Evolutionary conservation across 2,888 invertebrate genomes (phyloP), one percentile per base, ranked within the genome.

Genomic region (Cephus pygmeus): DNA sequence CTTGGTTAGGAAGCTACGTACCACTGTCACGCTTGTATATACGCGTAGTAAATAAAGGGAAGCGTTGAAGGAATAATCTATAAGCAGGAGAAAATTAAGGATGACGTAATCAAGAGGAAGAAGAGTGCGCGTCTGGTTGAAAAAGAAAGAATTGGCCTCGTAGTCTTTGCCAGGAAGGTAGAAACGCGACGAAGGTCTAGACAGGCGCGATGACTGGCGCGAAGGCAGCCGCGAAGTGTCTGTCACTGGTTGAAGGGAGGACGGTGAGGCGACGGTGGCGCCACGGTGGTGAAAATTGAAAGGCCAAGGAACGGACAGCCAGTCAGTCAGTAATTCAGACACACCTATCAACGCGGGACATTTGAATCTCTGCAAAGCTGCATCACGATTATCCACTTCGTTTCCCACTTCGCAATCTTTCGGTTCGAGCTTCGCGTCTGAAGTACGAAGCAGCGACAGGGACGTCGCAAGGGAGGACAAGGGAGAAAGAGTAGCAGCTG

Each of bases 141-240:
- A 23, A 23, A 56, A 56, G 33, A 15, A 15, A 23, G 23, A 9
- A 9, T 6, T 56, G 23, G 23, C 56, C 23, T 56, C 56, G 23
- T 56, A 77, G 69, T 77, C 76, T 74, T 76, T 56, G 34, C 40
- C 9, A 12, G n/a, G 40, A 35, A 34, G 23, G 33, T 76, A 73
- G 36, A 73, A 68, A 56, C 40, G 69, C 31, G 77, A 75, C 30
- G 56, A 69, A 30, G 56, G 56, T 56, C 23, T 56, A 56, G 74
- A 40, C 31, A 76, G 76, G 34, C 68, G 73, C 34, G 40, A 31
- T 76, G 40, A 69, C 76, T n/a, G 76, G 40, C 36, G 33, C 33
- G 69, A 71, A 73, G 40, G 40, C 40, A 76, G 40, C 23, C 76
- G 31, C 31, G 71, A 34, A 71, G 34, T 9, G 71, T 71, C 71